phyloP scores from a whole-genome alignment of 1,140 invertebrate species.

The Anthonomus grandis region DNA sequence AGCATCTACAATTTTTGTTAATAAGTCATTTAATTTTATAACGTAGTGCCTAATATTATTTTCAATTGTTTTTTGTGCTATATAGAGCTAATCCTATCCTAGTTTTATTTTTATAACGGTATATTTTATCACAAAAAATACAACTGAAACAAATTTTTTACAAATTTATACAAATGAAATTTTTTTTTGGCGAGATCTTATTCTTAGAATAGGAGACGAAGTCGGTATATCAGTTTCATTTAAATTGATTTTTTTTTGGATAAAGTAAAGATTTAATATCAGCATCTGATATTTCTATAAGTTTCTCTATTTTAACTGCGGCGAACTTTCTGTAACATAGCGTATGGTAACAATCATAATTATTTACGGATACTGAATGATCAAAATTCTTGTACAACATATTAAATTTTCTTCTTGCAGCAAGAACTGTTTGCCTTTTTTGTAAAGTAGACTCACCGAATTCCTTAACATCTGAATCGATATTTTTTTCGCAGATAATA shows the following conservation, averaged over 20 bases:
- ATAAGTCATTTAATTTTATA: not conserved
- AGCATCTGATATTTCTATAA: too few species aligned
- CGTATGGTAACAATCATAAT: not conserved
- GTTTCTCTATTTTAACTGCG: not conserved
- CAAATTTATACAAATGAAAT: not conserved
- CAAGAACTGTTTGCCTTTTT: not conserved
- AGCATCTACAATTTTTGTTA: not conserved
- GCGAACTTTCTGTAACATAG: not conserved
- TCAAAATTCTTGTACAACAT: not conserved
- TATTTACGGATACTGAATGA: not conserved
- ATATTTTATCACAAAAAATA: constrained; percentile 1
- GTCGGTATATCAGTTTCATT: not conserved
- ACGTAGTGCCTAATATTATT: not conserved
- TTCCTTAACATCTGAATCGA: too few species aligned
- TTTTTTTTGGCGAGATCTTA: not conserved
- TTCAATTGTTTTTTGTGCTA: too few species aligned
- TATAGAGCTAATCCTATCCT: not conserved
- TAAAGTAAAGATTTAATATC: too few species aligned
- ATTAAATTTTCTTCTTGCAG: not conserved
- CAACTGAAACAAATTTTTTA: not conserved
- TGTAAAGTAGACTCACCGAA: too few species aligned
- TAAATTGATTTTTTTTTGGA: too few species aligned
- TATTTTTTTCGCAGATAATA: too few species aligned
- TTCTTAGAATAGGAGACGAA: not conserved
- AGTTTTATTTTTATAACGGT: not conserved